Conservation (phyloP, 2,888 invertebrate species). For the Cantharis rufa region DNA sequence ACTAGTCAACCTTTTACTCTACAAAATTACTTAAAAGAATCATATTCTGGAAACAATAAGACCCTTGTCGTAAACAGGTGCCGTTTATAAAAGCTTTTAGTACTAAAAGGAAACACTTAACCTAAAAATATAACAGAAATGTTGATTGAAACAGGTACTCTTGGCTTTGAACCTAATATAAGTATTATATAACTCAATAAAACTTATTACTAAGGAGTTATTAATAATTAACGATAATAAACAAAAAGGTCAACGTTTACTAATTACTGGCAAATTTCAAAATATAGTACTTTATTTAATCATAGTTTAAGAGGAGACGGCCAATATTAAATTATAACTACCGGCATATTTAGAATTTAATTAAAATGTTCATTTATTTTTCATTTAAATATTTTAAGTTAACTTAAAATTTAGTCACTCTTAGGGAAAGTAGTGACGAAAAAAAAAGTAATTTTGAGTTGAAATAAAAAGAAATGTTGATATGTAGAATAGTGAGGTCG, state of each 20-base stretch:
- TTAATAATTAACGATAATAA: neutral
- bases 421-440: neutral
- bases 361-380: neutral
- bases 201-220: neutral
- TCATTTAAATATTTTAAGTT: neutral
- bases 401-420: neutral
- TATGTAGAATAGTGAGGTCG: neutral
- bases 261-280: neutral
- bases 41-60: slow-evolving; percentile 23
- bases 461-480: neutral
- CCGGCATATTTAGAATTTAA: neutral
- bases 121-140: slow-evolving; percentile 7
- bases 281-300: neutral
- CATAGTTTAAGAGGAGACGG: neutral
- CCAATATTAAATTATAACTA: neutral
- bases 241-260: neutral
- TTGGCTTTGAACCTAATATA: neutral
- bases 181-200: slow-evolving; percentile 1
- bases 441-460: neutral
- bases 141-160: slow-evolving; percentile 5
- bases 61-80: slow-evolving; percentile 21
- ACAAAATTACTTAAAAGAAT: slow-evolving; percentile 19
- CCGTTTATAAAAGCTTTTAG: slow-evolving; percentile 7
- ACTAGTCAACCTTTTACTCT: slow-evolving; percentile 13
- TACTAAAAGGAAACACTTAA: slow-evolving; percentile 10